A percentile compares a stretch with the other conserved stretches of the same genome.
These are phyloP conservation scores for Myxocyprinus asiaticus DNA, from an alignment of 2,113 vertebrate genomes.

Conservation along the genomic window DNA sequence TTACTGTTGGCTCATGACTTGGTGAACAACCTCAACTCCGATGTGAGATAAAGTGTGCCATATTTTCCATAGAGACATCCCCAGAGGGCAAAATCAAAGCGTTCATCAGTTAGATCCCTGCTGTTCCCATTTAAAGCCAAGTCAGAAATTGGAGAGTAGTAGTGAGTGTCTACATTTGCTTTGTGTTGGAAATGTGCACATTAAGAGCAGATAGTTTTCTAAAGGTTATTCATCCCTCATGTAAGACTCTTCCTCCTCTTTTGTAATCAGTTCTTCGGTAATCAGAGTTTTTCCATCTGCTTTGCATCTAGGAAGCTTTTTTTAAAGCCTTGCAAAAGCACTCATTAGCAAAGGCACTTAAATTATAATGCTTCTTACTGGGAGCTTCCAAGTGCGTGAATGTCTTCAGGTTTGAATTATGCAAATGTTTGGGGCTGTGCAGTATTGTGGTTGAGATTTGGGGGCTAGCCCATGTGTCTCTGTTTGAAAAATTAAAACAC, in stretches of 20 bases:
- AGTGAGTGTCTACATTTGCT: slow-evolving; percentile 13
- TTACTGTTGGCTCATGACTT: slow-evolving; percentile 3
- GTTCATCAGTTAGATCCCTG: slow-evolving; percentile 20
- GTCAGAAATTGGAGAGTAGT: slow-evolving; percentile 11
- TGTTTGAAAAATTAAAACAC: neutral
- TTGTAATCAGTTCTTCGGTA: slow-evolving; percentile 32
- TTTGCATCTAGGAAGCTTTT: slow-evolving; percentile 25
- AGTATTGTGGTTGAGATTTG: neutral
- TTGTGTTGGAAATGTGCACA: slow-evolving; percentile 23
- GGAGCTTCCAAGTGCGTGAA: neutral
- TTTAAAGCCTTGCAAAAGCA: slow-evolving; percentile 16
- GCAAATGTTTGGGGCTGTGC: slow-evolving; percentile 7
- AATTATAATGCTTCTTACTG: slow-evolving; percentile 4
- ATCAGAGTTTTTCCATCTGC: slow-evolving; percentile 35
- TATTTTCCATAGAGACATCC: slow-evolving; percentile 22
- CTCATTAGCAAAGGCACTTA: slow-evolving; percentile 17
- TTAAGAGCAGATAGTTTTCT: slow-evolving; percentile 28
- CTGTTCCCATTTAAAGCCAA: slow-evolving; percentile 30
- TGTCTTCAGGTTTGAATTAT: slow-evolving; percentile 2
- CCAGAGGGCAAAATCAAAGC: slow-evolving; percentile 30
- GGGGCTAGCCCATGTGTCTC: neutral
- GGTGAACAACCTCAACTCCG: slow-evolving; percentile 3
- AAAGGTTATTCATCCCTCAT: slow-evolving; percentile 36
- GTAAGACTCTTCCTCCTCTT: slow-evolving; percentile 10
- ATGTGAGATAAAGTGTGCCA: slow-evolving; percentile 15